phyloP scores from a whole-genome alignment of 2,797 vertebrate species.

The Erethizon dorsatum region DNA sequence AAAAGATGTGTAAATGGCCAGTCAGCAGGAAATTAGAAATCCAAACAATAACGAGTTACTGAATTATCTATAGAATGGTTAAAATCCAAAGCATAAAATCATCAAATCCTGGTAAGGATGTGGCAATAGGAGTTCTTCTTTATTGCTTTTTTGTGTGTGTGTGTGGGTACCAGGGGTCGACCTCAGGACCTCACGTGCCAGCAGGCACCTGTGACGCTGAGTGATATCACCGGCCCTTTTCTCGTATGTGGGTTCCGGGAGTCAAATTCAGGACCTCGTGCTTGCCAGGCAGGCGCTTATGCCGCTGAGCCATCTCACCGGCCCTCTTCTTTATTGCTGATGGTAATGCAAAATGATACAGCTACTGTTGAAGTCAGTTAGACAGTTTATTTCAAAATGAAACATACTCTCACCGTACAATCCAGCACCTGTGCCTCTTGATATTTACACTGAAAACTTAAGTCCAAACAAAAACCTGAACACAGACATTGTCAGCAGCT shows the following conservation, averaged over 20 bases:
- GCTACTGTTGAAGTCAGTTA: background rate
- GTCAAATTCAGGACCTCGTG: too few relatives aligned
- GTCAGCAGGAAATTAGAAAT: background rate
- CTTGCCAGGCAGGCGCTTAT: too few relatives aligned
- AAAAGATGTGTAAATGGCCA: background rate
- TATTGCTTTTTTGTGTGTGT: background rate
- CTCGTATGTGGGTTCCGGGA: too few relatives aligned
- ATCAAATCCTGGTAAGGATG: background rate
- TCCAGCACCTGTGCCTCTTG: background rate
- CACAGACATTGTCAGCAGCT: background rate
- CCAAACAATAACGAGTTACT: background rate
- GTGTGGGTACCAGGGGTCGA: too few relatives aligned
- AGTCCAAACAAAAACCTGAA: background rate
- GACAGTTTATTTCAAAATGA: background rate
- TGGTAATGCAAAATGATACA: background rate
- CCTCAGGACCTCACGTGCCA: too few relatives aligned
- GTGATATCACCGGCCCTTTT: too few relatives aligned
- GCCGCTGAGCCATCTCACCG: too few relatives aligned
- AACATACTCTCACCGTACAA: background rate
- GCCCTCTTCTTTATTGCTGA: background rate
- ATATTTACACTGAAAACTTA: background rate
- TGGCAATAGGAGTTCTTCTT: background rate
- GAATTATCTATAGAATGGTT: background rate
- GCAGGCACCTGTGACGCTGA: too few relatives aligned
- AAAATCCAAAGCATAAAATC: background rate